phyloP scores from a whole-genome alignment of 2,888 invertebrate genomes.

The Sipha maydis region DNA sequence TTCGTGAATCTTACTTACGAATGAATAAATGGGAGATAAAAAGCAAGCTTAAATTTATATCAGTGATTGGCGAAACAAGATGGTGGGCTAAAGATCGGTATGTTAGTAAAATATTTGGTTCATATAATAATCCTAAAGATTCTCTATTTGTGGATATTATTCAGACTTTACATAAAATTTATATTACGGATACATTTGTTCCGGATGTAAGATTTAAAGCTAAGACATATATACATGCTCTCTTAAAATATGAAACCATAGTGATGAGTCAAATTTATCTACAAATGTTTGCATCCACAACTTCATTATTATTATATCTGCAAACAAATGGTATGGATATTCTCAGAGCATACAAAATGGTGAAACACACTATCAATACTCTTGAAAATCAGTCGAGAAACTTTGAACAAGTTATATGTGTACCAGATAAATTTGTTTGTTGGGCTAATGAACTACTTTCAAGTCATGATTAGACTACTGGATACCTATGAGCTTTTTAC shows the following conservation, averaged over 20 bases:
- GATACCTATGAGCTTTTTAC: constrained; percentile 1
- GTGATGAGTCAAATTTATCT: constrained; percentile 23
- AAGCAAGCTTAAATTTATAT: constrained; percentile 18
- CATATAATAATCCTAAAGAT: constrained; percentile 4
- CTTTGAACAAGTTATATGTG: constrained; percentile 18
- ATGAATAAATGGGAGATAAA: constrained; percentile 10
- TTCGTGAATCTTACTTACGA: background rate
- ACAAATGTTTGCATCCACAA: constrained; percentile 24
- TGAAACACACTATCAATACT: constrained; percentile 9
- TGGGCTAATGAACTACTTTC: background rate
- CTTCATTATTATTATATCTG: constrained; percentile 23
- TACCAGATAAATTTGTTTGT: no score
- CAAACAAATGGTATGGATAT: constrained; percentile 17
- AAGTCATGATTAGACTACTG: constrained; percentile 3
- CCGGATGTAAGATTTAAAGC: constrained; percentile 15
- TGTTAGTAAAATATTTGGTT: constrained; percentile 23
- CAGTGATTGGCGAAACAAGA: constrained; percentile 17
- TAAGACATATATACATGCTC: background rate
- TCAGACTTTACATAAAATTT: no score
- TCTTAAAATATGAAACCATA: constrained; percentile 30
- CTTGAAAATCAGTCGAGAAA: constrained; percentile 17
- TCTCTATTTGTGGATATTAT: no score
- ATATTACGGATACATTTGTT: constrained; percentile 17
- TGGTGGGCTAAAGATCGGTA: constrained; percentile 17
- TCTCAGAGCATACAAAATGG: constrained; percentile 21